Conservation (phyloP, 2,797 vertebrate genomes). For the Cuniculus paca region DNA sequence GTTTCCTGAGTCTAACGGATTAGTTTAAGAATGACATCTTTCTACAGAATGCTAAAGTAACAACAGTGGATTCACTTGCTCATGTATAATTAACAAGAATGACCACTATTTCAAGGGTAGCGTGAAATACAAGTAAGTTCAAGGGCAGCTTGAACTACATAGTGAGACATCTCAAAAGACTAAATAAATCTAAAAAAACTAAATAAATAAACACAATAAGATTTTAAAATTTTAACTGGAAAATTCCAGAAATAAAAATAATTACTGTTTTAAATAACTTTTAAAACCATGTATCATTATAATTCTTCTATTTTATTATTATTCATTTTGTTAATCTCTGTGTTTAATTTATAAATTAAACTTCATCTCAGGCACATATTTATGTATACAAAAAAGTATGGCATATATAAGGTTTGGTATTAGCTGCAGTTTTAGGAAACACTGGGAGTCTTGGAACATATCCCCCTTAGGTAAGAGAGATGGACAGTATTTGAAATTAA, state of each 20-base stretch:
- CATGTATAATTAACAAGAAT: not conserved
- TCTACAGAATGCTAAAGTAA: not conserved
- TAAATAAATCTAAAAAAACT: not conserved
- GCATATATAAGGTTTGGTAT: not conserved
- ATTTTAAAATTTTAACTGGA: not conserved
- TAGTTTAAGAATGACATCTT: not conserved
- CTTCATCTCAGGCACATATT: not conserved
- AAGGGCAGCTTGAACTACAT: not conserved
- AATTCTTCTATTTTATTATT: not conserved
- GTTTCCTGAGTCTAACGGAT: constrained; percentile 1
- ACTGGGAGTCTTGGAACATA: not conserved
- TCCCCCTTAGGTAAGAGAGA: not conserved
- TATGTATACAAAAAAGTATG: not conserved
- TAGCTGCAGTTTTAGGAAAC: not conserved
- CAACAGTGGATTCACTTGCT: not conserved
- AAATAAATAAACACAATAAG: not conserved
- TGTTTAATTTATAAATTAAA: not conserved
- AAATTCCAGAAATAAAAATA: not conserved
- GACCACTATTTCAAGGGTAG: not conserved
- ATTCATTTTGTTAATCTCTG: not conserved
- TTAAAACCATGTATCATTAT: not conserved
- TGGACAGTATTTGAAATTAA: not conserved
- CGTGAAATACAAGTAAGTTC: not conserved
- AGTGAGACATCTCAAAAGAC: not conserved
- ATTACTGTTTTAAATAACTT: not conserved